Conservation (phyloP, 2,888 invertebrate species). For the Diarsia mendica region DNA sequence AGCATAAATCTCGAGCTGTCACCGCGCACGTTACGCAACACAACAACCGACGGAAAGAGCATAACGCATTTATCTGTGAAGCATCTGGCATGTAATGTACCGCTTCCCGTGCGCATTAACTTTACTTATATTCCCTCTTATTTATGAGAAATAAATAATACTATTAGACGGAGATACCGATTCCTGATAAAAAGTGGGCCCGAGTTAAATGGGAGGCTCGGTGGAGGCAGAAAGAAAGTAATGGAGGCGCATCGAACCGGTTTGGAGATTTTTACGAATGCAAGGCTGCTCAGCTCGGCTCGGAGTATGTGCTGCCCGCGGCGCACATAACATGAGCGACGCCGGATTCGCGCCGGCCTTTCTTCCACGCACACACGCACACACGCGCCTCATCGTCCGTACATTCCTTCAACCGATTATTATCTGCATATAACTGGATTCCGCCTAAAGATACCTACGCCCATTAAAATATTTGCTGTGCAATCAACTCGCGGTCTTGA, state of each 20-base stretch:
- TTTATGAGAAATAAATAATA: slow-evolving; percentile 91
- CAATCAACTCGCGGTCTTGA: slow-evolving; percentile 75
- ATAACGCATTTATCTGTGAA: slow-evolving; percentile 83
- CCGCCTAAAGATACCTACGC: slow-evolving; percentile 79
- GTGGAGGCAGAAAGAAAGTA: slow-evolving; percentile 90
- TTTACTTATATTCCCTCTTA: slow-evolving; percentile 89
- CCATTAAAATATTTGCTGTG: slow-evolving; percentile 83
- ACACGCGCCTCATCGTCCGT: slow-evolving; percentile 71
- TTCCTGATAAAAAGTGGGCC: slow-evolving; percentile 90
- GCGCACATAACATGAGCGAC: slow-evolving; percentile 86
- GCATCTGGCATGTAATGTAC: slow-evolving; percentile 87
- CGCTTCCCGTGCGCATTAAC: slow-evolving; percentile 88
- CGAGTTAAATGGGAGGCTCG: slow-evolving; percentile 90
- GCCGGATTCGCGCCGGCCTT: slow-evolving; percentile 88
- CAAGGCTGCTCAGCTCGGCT: slow-evolving; percentile 86
- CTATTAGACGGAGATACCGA: slow-evolving; percentile 90
- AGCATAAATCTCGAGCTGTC: slow-evolving; percentile 79
- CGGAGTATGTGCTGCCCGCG: slow-evolving; percentile 85
- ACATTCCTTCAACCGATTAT: slow-evolving; percentile 80
- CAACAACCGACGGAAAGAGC: slow-evolving; percentile 78
- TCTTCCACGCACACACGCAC: slow-evolving; percentile 82
- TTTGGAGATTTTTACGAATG: slow-evolving; percentile 90
- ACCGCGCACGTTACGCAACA: slow-evolving; percentile 81
- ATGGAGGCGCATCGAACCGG: slow-evolving; percentile 90
- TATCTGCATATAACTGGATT: slow-evolving; percentile 86